These are phyloP conservation scores for Boulengeromyrus knoepffleri DNA, from an alignment of 2,113 vertebrate genomes.

Conservation along the genomic window DNA sequence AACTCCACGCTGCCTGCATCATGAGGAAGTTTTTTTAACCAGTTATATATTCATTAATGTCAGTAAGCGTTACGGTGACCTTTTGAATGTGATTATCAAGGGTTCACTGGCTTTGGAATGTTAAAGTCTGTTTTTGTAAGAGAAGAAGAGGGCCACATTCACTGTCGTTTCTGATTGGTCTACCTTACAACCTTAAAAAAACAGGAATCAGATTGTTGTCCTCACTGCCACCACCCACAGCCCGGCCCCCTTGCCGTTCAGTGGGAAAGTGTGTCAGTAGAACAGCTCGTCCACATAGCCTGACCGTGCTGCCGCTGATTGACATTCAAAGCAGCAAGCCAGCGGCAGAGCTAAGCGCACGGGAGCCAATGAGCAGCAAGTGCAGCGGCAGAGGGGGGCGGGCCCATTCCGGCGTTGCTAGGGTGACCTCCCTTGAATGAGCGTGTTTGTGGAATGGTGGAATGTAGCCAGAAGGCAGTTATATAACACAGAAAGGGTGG, in stretches of 20 bases:
- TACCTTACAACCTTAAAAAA: constrained; percentile 35
- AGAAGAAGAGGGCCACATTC: not conserved
- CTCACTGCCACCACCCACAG: constrained; percentile 25
- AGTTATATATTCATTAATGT: not conserved
- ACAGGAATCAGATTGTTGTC: constrained; percentile 42
- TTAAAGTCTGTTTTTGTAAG: not conserved
- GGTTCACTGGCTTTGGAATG: not conserved
- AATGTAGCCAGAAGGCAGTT: constrained; percentile 60
- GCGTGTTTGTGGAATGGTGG: constrained; percentile 59
- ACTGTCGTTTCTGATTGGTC: constrained; percentile 22
- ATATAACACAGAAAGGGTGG: constrained; percentile 56
- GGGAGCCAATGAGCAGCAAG: constrained; percentile 40
- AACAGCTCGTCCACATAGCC: constrained; percentile 49
- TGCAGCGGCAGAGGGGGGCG: constrained; percentile 15
- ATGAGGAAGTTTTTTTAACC: not conserved
- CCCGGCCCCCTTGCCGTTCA: constrained; percentile 33
- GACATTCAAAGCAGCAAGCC: constrained; percentile 46
- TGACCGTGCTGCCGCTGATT: constrained; percentile 45
- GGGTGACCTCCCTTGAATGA: constrained; percentile 60
- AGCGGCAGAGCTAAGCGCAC: constrained; percentile 10
- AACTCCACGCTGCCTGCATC: not conserved
- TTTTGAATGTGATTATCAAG: not conserved
- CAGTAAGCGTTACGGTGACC: not conserved
- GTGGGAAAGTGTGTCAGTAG: constrained; percentile 65
- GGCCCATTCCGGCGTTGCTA: constrained; percentile 46